Evolutionary conservation across 2,113 vertebrate genomes (phyloP).

Genomic region (Pheucticus melanocephalus): DNA sequence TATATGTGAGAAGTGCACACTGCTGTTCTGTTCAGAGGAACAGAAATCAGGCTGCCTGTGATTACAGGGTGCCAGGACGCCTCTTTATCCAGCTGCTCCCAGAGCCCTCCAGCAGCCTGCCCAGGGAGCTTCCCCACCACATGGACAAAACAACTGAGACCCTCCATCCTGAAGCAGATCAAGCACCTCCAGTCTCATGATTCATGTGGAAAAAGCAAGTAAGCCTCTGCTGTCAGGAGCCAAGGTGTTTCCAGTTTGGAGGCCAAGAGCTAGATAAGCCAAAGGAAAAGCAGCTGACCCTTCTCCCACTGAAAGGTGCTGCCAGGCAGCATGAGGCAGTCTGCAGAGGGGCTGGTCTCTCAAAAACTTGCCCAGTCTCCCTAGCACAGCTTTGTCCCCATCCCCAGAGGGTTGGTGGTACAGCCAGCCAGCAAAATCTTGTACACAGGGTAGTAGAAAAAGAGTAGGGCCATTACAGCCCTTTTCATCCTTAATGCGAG

Average conservation of each 20-base stretch:
- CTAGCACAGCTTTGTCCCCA: background rate
- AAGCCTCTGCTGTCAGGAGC: background rate
- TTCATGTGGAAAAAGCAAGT: background rate
- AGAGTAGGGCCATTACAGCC: background rate
- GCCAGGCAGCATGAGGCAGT: background rate
- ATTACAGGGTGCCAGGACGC: background rate
- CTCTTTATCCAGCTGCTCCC: background rate
- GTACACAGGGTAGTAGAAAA: background rate
- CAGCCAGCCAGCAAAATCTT: background rate
- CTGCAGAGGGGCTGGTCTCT: background rate
- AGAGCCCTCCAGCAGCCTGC: background rate
- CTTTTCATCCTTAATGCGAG: background rate
- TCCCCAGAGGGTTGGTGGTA: background rate
- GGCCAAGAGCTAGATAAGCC: background rate
- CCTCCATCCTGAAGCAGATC: background rate
- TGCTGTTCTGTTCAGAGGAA: background rate
- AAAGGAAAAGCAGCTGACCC: background rate
- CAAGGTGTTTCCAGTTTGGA: background rate
- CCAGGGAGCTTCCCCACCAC: background rate
- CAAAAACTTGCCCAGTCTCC: background rate
- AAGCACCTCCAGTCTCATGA: background rate
- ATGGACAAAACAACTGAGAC: background rate
- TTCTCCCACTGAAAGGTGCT: background rate
- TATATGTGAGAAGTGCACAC: rapidly evolving
- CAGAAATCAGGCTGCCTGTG: background rate